These are phyloP conservation scores for Zaprionus ornatus DNA, from an alignment of 1,140 invertebrate genomes.

Conservation along the genomic window DNA sequence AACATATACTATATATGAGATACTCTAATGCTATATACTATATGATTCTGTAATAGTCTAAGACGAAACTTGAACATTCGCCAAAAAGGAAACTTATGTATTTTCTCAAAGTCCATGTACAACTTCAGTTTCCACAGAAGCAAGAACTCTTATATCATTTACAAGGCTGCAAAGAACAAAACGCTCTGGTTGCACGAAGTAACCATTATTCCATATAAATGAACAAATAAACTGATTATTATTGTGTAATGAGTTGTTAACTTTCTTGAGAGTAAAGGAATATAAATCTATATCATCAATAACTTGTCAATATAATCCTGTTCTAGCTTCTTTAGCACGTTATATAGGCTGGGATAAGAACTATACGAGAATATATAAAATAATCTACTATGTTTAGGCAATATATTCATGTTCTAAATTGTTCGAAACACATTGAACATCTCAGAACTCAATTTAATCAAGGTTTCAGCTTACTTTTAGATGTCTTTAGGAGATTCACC, in stretches of 20 bases:
- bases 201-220: constrained; percentile 9
- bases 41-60: constrained; percentile 16
- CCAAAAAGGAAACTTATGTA: constrained; percentile 46
- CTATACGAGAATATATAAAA: too few species aligned
- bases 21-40: background rate
- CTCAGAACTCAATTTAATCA: too few species aligned
- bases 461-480: too few species aligned
- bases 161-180: constrained; percentile 34
- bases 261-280: background rate
- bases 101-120: constrained; percentile 16
- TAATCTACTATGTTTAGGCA: too few species aligned
- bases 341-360: too few species aligned
- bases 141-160: constrained; percentile 41
- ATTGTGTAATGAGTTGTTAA: background rate
- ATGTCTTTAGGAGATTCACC: too few species aligned
- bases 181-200: background rate
- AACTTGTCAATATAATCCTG: too few species aligned
- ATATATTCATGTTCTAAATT: too few species aligned
- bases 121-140: constrained; percentile 40
- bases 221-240: constrained; percentile 12
- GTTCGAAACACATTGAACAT: too few species aligned
- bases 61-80: constrained; percentile 50
- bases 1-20: background rate
- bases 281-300: too few species aligned
- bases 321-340: too few species aligned